Percentiles rank a stretch among this genome's conserved stretches.
Evolutionary conservation across 2,113 vertebrate genomes (phyloP).

Genomic region (Nothocercus julius): DNA sequence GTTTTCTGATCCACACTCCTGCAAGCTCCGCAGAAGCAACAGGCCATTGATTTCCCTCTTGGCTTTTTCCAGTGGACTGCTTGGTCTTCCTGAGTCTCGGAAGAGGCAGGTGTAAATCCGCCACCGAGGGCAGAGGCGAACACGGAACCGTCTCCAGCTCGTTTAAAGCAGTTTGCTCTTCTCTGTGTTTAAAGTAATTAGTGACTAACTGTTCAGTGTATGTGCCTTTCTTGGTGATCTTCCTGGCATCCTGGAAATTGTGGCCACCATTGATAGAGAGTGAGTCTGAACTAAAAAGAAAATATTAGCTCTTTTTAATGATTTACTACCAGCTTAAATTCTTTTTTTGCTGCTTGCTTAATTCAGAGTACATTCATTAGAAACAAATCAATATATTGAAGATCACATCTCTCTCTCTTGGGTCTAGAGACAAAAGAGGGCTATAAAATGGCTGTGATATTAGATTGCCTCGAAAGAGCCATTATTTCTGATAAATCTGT

Average conservation of each 20-base stretch:
- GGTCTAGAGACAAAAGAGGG: neutral
- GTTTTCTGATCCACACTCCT: conserved; percentile 55
- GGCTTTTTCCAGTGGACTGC: conserved; percentile 16
- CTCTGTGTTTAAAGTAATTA: neutral
- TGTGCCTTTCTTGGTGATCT: neutral
- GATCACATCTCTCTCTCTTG: neutral
- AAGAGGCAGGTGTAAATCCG: neutral
- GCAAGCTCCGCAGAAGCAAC: conserved; percentile 63
- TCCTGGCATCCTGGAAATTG: neutral
- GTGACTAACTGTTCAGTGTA: neutral
- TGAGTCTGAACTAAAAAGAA: neutral
- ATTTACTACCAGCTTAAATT: neutral
- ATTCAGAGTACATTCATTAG: neutral
- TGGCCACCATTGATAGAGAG: neutral
- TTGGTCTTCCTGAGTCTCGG: rapidly evolving
- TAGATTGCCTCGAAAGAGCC: neutral
- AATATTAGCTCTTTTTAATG: neutral
- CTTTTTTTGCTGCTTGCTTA: neutral
- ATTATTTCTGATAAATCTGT: neutral
- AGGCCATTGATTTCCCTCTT: conserved; percentile 42
- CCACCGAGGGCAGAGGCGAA: neutral
- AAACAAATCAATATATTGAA: neutral
- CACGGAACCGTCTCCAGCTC: neutral
- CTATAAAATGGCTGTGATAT: neutral
- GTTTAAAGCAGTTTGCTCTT: neutral